phyloP scores from a whole-genome alignment of 2,797 vertebrate species.

The Diceros bicornis region DNA sequence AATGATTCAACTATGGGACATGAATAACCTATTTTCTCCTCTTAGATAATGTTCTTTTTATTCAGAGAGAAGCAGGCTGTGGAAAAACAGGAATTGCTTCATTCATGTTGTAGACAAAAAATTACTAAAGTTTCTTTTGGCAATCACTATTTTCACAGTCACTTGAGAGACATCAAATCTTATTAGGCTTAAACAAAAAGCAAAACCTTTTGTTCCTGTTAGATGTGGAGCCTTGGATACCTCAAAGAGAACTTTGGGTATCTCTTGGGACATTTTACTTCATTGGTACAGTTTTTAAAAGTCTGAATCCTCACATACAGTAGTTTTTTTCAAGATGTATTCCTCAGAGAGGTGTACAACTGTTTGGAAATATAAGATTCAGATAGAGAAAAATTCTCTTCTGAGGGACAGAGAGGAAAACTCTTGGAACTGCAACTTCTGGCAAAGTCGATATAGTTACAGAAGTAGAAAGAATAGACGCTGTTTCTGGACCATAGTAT shows the following conservation, averaged over 20 bases:
- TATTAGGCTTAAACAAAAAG: conserved; percentile 43
- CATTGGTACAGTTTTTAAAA: neutral
- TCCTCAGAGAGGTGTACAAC: neutral
- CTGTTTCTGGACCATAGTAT: neutral
- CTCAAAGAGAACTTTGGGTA: neutral
- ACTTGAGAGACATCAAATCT: neutral
- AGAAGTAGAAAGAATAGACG: conserved; percentile 19
- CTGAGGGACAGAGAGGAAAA: neutral
- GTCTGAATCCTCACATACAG: neutral
- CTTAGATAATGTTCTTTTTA: neutral
- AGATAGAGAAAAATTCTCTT: neutral
- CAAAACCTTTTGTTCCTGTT: conserved; percentile 23
- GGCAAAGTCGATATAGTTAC: neutral
- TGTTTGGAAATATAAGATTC: neutral
- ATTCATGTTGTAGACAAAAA: conserved; percentile 44
- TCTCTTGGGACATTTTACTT: conserved; percentile 9
- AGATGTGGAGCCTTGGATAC: neutral
- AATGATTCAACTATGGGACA: neutral
- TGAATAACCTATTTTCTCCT: neutral
- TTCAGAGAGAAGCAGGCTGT: neutral
- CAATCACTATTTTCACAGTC: conserved; percentile 32
- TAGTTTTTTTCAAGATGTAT: conserved; percentile 10
- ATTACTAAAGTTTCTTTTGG: conserved; percentile 2
- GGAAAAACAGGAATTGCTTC: neutral
- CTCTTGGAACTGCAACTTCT: conserved; percentile 34